phyloP scores from a whole-genome alignment of 2,888 invertebrate species.

The Anticlea derivata region DNA sequence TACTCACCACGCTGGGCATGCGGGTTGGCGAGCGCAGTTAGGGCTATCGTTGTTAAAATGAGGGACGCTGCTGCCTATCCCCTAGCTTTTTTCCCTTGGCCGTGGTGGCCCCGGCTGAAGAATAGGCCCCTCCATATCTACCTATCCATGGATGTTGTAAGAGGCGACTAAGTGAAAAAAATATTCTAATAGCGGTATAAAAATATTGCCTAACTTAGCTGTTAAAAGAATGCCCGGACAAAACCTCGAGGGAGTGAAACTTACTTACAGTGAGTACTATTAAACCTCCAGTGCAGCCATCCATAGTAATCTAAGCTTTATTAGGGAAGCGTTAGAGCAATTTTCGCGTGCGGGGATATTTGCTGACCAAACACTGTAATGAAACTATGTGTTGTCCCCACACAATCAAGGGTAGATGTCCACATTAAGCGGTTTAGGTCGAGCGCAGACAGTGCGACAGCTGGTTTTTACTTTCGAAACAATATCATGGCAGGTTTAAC shows the following conservation, averaged over 20 bases:
- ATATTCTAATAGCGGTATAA: too few species aligned
- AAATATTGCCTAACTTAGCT: too few species aligned
- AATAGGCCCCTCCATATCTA: too few species aligned
- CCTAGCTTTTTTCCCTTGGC: too few species aligned
- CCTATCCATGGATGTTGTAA: too few species aligned
- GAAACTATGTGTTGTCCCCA: slow-evolving; percentile 58
- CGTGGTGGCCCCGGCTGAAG: too few species aligned
- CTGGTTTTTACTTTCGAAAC: not conserved
- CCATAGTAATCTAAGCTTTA: slow-evolving; percentile 19
- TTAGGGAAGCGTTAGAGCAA: slow-evolving; percentile 10
- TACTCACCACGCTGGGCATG: too few species aligned
- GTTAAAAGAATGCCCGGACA: not conserved
- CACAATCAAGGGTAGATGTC: slow-evolving; percentile 53
- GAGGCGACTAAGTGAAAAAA: too few species aligned
- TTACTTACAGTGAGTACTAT: not conserved
- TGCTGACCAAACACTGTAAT: slow-evolving; percentile 63
- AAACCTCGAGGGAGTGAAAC: slow-evolving; percentile 1
- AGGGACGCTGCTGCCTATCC: too few species aligned
- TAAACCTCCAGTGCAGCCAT: not conserved
- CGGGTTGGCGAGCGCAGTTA: too few species aligned
- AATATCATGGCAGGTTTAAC: too few species aligned
- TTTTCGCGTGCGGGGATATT: slow-evolving; percentile 17
- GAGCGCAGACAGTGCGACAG: slow-evolving; percentile 15
- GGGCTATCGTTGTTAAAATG: too few species aligned
- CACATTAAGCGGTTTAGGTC: slow-evolving; percentile 48